Percentiles rank a stretch among this genome's conserved stretches.
These are phyloP conservation scores for Threskiornis aethiopicus DNA, from an alignment of 2,797 vertebrate genomes.

Conservation along the genomic window DNA sequence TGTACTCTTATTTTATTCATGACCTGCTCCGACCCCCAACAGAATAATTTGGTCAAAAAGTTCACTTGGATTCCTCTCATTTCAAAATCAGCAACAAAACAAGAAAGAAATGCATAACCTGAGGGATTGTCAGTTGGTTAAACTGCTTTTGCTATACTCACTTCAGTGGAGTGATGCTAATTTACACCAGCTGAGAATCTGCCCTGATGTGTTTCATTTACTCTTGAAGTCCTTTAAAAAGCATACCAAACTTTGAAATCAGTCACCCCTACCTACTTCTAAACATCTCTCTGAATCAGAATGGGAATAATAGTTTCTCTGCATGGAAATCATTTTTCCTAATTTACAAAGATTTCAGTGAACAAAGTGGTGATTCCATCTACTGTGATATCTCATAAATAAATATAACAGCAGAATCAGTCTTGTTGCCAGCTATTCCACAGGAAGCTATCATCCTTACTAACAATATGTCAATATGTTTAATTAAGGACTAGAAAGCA, in stretches of 20 bases:
- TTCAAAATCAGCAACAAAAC: slow-evolving; percentile 15
- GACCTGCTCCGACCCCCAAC: not conserved
- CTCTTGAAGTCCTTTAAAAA: not conserved
- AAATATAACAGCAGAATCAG: not conserved
- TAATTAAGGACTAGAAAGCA: not conserved
- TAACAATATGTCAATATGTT: not conserved
- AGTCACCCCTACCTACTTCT: not conserved
- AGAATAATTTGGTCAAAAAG: slow-evolving; percentile 10
- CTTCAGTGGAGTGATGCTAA: not conserved
- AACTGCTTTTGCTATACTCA: not conserved
- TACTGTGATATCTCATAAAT: not conserved
- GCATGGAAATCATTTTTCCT: not conserved
- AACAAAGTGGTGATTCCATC: not conserved
- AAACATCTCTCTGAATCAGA: not conserved
- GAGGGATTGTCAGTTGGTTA: not conserved
- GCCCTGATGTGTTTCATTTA: not conserved
- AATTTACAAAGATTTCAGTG: not conserved
- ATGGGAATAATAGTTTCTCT: not conserved
- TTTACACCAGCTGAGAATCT: not conserved
- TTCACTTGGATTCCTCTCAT: not conserved
- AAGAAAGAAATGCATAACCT: not conserved
- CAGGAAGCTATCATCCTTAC: not conserved
- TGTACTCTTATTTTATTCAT: slow-evolving; percentile 14
- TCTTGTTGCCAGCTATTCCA: not conserved
- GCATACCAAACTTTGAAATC: not conserved